Percentiles rank a stretch among this genome's conserved stretches.
These are phyloP conservation scores for Dysdera silvatica DNA, from an alignment of 1,140 invertebrate species.

Conservation along the genomic window DNA sequence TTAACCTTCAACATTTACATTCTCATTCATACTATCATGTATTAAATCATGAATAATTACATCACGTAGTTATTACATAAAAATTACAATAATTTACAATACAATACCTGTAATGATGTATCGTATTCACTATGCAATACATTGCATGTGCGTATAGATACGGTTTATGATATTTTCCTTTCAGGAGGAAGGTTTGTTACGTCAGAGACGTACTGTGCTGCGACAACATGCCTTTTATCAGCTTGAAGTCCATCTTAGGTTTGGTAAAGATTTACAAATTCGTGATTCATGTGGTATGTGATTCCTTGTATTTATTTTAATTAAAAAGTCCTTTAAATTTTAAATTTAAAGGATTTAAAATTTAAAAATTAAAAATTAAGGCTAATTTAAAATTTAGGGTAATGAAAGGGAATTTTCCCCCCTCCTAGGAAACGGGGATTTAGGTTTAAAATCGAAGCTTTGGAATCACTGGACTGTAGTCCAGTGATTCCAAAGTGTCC, in stretches of 20 bases:
- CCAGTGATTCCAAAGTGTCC: no score
- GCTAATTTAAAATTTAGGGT: no score
- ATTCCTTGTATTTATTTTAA: background rate
- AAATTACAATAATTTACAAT: background rate
- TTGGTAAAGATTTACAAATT: constrained; percentile 78
- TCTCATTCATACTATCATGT: background rate
- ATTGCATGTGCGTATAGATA: no score
- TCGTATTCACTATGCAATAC: no score
- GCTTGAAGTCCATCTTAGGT: constrained; percentile 73
- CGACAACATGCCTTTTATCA: constrained; percentile 72
- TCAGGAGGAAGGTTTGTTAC: constrained; percentile 27
- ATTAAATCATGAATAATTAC: background rate
- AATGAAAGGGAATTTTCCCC: no score
- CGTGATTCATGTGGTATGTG: constrained; percentile 89
- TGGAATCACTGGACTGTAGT: no score
- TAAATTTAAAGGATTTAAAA: no score
- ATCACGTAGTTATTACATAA: background rate
- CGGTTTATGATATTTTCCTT: no score
- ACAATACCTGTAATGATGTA: background rate
- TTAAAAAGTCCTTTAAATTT: no score
- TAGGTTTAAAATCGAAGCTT: no score
- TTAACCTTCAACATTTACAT: background rate
- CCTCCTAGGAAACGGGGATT: no score
- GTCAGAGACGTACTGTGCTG: constrained; percentile 35
- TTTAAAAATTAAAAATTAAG: no score